Evolutionary conservation across 35 echinoderm and acorn worm genomes (phyloP).

Genomic region (Antedon bifida): DNA sequence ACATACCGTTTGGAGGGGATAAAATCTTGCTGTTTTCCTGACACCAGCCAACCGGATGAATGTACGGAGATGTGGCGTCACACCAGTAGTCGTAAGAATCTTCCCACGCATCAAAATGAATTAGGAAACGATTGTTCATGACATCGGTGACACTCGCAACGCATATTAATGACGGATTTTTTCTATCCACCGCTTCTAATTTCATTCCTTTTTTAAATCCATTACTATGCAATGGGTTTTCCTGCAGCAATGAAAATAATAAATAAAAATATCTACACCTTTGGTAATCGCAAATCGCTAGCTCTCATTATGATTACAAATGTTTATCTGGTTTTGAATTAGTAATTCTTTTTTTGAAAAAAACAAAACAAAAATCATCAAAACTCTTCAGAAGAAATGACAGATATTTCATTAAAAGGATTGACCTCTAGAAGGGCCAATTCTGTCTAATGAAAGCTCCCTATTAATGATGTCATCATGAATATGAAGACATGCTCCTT

Average conservation of each 20-base stretch:
- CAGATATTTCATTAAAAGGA: too few species aligned
- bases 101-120: conserved; percentile 98
- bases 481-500: too few species aligned
- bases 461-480: too few species aligned
- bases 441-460: too few species aligned
- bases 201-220: conserved; percentile 96
- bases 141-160: conserved; percentile 88
- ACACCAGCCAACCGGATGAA: conserved; percentile 96
- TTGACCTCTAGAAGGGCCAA: too few species aligned
- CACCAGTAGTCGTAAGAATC: conserved; percentile 96
- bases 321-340: too few species aligned
- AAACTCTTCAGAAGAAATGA: too few species aligned
- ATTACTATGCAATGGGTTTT: not conserved
- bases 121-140: conserved; percentile 87
- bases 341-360: too few species aligned
- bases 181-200: conserved; percentile 77
- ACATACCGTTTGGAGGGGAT: conserved; percentile 87
- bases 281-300: too few species aligned
- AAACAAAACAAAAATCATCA: too few species aligned
- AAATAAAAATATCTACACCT: not conserved
- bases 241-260: not conserved
- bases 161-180: conserved; percentile 85
- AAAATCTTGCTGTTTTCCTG: conserved; percentile 60
- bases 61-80: conserved; percentile 79
- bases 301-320: too few species aligned